A percentile compares a stretch with the other conserved stretches of the same genome.
Evolutionary conservation across 2,113 vertebrate genomes (phyloP).

Genomic region (Epinephelus lanceolatus): DNA sequence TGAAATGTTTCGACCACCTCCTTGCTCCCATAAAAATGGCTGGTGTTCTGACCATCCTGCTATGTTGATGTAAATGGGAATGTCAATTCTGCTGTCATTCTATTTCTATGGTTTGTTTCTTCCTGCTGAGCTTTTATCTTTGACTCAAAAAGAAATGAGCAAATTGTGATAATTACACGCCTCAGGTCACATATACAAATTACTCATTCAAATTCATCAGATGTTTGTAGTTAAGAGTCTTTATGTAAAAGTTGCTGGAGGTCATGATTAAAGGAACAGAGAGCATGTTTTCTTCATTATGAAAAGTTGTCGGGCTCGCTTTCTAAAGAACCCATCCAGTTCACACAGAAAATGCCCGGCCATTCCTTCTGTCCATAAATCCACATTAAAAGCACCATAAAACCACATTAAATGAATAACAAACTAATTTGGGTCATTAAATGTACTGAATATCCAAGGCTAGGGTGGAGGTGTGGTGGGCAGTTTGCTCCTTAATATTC

Average conservation of each 20-base stretch:
- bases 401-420: conserved; percentile 39
- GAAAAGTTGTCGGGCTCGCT: neutral
- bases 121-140: conserved; percentile 7
- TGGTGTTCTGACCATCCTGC: too few relatives aligned
- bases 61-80: too few relatives aligned
- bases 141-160: neutral
- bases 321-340: neutral
- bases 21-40: too few relatives aligned
- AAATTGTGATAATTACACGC: conserved; percentile 21
- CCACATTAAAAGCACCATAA: conserved; percentile 2
- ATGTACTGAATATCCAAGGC: conserved; percentile 3
- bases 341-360: neutral
- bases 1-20: too few relatives aligned
- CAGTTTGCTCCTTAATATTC: conserved; percentile 28
- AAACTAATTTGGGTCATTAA: conserved; percentile 34
- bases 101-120: neutral
- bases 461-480: neutral
- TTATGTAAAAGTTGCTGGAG: neutral
- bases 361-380: conserved; percentile 12
- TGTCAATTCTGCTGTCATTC: too few relatives aligned
- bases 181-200: neutral
- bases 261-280: conserved; percentile 14
- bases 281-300: neutral
- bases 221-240: neutral
- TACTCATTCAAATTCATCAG: neutral